Evolutionary conservation across 2,888 invertebrate species (phyloP).

Genomic region (Rotaria socialis): DNA sequence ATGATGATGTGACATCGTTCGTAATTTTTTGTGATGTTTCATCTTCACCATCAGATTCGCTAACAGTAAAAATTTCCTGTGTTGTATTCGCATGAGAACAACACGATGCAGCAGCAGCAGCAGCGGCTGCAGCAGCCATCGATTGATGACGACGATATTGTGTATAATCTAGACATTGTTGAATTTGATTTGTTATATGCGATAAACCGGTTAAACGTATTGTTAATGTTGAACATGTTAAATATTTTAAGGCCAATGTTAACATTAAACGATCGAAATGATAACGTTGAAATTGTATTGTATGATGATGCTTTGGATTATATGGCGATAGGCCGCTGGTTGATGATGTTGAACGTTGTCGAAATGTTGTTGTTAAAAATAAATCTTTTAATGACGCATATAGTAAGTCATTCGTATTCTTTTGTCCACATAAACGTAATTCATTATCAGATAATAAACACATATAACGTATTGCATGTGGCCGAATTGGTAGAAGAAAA

Average conservation of each 20-base stretch:
- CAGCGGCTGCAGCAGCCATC: constrained; percentile 80
- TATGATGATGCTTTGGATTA: constrained; percentile 16
- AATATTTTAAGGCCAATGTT: constrained; percentile 82
- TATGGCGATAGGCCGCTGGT: constrained; percentile 69
- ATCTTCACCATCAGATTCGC: constrained; percentile 39
- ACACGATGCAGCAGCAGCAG: constrained; percentile 87
- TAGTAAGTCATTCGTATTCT: constrained; percentile 91
- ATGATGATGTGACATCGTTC: neutral
- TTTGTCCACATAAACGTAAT: constrained; percentile 77
- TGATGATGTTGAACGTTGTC: constrained; percentile 48
- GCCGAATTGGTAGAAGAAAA: constrained; percentile 78
- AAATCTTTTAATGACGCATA: constrained; percentile 92
- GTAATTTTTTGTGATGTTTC: constrained; percentile 30
- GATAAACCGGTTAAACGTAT: constrained; percentile 87
- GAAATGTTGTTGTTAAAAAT: neutral
- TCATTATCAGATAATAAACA: constrained; percentile 86
- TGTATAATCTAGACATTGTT: constrained; percentile 44
- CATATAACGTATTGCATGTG: constrained; percentile 79
- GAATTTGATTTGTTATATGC: constrained; percentile 73
- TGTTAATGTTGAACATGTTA: constrained; percentile 84
- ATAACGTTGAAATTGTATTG: constrained; percentile 15
- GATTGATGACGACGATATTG: constrained; percentile 55
- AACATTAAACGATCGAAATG: constrained; percentile 29
- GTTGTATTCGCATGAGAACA: constrained; percentile 79
- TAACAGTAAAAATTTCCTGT: constrained; percentile 65